Evolutionary conservation across 2,888 invertebrate species (phyloP), one percentile per base, ranked within the genome.

Genomic region (Crioceris asparagi): DNA sequence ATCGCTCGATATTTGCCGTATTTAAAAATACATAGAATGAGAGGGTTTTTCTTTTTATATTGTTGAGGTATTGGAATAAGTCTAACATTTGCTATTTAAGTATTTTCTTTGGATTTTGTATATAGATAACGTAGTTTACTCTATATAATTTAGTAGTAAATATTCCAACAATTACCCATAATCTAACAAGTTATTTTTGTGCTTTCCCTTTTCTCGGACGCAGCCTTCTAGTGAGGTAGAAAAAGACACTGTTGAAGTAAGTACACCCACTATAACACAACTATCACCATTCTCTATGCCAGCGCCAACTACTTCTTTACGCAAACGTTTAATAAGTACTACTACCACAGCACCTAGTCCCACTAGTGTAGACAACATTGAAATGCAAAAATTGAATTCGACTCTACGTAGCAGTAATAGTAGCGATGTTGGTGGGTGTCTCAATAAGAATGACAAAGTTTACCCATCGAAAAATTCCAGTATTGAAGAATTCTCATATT

Each of bases 171-270:
- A 10, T 32, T 15, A 17, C 18, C 7, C 12, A 30, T 11, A 12
- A 38, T 41, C 39, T 47, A 51, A 49, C 46, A 46, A 42, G 42
- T 46, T 50, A 48, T 40, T 45, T 45, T 51, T 50, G 51, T 47
- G 49, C 49, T 52, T 53, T 45, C 47, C 34, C 37, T 38, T 37
- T 39, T 31, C 17, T 38, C 35, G 59, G 61, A 59, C 55, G 65
- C 65, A 63, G 64, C 63, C 58, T 36, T n/a, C n/a, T 27, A 59
- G 57, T 45, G 60, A 57, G 44, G 59, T 59, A 47, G 57, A 62
- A 51, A 61, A 59, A 53, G 53, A 55, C 34, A 42, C 51, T 19
- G 49, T 52, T 44, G 62, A 65, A 62, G 67, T 67, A 66, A 67
- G 67, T 67, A 67, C 54, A 47, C 38, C 38, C 44, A 49, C 48